Conservation (phyloP, 1,140 invertebrate species). For the Neodiprion virginianus region DNA sequence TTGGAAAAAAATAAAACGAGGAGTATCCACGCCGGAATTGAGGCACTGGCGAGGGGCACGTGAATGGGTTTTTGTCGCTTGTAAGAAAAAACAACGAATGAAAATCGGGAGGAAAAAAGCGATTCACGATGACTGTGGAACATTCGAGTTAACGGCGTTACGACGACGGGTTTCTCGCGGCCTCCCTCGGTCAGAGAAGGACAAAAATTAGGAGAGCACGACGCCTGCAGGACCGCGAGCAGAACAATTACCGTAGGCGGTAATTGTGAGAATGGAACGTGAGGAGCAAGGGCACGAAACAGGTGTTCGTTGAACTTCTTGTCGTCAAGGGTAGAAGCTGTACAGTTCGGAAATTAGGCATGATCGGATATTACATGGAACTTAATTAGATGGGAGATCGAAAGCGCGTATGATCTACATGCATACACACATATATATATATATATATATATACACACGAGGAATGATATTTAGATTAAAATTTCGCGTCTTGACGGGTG, state of each 20-base stretch:
- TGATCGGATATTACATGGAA: not conserved
- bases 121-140: not conserved
- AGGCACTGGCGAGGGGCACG: not conserved
- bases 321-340: not conserved
- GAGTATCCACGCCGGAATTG: not conserved
- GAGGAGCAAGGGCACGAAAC: not conserved
- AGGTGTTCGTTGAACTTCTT: constrained; percentile 1
- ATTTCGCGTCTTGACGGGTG: not conserved
- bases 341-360: not conserved
- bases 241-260: not conserved
- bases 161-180: not conserved
- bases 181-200: not conserved
- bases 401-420: not conserved
- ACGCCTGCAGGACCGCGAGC: too few species aligned
- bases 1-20: too few species aligned
- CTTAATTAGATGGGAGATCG: not conserved
- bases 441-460: not conserved
- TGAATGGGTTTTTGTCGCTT: not conserved
- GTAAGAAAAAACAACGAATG: not conserved
- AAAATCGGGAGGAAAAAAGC: not conserved
- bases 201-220: not conserved
- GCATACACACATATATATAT: not conserved
- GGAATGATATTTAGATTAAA: not conserved
- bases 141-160: not conserved
- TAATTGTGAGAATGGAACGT: not conserved